Evolutionary conservation across 2,113 vertebrate species (phyloP), one percentile per base, ranked within the genome.

Genomic region (Neofelis nebulosa): DNA sequence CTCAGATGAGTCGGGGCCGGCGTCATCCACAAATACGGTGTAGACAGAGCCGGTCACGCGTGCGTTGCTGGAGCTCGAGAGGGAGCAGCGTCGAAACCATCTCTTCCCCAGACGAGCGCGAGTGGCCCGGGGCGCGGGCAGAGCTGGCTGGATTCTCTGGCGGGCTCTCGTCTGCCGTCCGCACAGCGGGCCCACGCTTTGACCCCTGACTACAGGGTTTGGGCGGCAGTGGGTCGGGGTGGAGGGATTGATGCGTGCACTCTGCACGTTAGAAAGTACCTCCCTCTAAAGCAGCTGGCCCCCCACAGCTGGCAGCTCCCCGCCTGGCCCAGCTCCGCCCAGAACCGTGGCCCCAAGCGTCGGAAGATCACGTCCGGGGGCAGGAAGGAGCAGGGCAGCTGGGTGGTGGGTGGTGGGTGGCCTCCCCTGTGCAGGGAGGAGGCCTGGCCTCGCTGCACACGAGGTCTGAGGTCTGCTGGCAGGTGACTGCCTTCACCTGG

Each of bases 21-120:
- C 23, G 2, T 36, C 7, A 0, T 4, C 2, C 41, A 61, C 48
- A n/a, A 9, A 4, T 4, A 5, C 0, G 6, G 38, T 9, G 6
- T 12, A 15, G n/a, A 23, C 1, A 2, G 25, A 21, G 33, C 10
- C 29, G 5, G 82, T 31, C 27, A 3, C 7, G 0, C 2, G 9
- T 1, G 74, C 48, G 13, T 55, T 41, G 41, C 57, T 36, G 31
- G 41, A 14, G 5, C 19, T 48, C 52, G 33, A 38, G 48, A 48
- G 74, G 27, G 3, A 85, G 23, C 36, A 5, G 66, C 12, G 80
- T 4, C 16, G 8, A 1, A 3, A 2, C 38, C 16, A 25, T 23
- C 31, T 7, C 63, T 7, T 21, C 3, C 38, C 69, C 33, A 10
- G 3, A 19, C 23, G 16, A 81, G 11, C n/a, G 66, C 8, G 4